Percentiles rank a stretch among this genome's conserved stretches.
Evolutionary conservation across 2,797 vertebrate species (phyloP).

Genomic region (Acipenser ruthenus): DNA sequence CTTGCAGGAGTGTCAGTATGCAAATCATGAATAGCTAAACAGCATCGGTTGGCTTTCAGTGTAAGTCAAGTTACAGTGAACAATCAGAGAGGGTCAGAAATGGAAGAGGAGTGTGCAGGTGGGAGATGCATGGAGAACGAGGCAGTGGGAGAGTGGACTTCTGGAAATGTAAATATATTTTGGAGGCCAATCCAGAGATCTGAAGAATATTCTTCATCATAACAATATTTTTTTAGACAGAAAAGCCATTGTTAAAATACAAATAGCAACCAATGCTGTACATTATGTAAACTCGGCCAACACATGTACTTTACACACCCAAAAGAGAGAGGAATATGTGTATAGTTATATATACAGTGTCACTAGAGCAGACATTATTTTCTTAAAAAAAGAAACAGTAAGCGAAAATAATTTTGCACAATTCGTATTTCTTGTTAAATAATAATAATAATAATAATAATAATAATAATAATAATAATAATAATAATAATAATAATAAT

Average conservation of each 20-base stretch:
- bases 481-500: conserved; percentile 65
- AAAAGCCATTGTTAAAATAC: conserved; percentile 43
- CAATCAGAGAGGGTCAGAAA: too few relatives aligned
- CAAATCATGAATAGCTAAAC: too few relatives aligned
- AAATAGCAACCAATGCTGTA: conserved; percentile 54
- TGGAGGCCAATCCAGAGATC: too few relatives aligned
- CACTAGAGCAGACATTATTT: conserved; percentile 58
- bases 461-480: too few relatives aligned
- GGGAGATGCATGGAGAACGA: too few relatives aligned
- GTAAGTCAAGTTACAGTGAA: too few relatives aligned
- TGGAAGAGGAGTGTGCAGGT: too few relatives aligned
- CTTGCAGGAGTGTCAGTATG: too few relatives aligned
- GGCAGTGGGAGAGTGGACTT: too few relatives aligned
- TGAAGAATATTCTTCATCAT: neutral
- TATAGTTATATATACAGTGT: conserved; percentile 66
- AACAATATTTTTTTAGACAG: conserved; percentile 32
- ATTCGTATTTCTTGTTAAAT: conserved; percentile 82
- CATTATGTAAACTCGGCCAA: conserved; percentile 60
- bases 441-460: conserved; percentile 37
- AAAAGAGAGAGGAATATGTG: conserved; percentile 57
- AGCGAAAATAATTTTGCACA: conserved; percentile 72
- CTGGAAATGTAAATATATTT: too few relatives aligned
- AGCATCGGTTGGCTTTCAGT: too few relatives aligned
- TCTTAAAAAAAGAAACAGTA: conserved; percentile 57
- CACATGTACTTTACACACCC: conserved; percentile 61